Evolutionary conservation across 2,888 invertebrate genomes (phyloP), one percentile per base, ranked within the genome.

Genomic region (Halictus quadricinctus): DNA sequence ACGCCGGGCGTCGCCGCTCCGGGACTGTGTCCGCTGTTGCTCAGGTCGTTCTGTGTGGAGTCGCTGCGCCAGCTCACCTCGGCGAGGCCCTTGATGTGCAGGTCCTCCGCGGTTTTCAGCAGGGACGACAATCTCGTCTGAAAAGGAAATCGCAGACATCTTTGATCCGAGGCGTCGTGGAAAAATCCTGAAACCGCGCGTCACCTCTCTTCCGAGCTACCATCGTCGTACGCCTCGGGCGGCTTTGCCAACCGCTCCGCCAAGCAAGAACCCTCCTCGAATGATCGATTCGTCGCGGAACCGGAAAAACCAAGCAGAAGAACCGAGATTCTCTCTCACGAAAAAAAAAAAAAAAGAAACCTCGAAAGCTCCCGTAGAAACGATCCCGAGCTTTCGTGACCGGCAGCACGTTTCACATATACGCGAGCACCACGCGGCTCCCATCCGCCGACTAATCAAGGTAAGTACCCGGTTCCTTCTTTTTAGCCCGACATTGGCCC

Each of bases 91-190:
- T 98, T 98, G 92, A 98, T 98, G 94, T 98, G 96, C 41, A 98
- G 95, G 94, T 98, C 98, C 95, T 98, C 98, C 0, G 98, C 98
- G 78, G 98, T 98, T 95, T 98, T 98, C 92, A 98, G 95, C 84
- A 98, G 95, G 41, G 98, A 98, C 43, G 98, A 97, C 90, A 98
- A 95, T 93, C 98, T 98, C 85, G 97, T 97, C 98, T 98, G 95
- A 36, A 95, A 95, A 72, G 12, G 70, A n/a, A 60, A 54, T 21
- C 64, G 70, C 75, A 29, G 50, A 58, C 79, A 60, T 13, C 66
- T 78, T 85, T 76, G 76, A 85, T 81, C 86, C 15, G n/a, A 64
- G 12, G 29, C 66, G 48, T 76, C 29, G 70, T 43, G 46, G 73
- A 79, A 50, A 72, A n/a, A 25, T 36, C 2, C 3, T 54, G 54